phyloP scores from a whole-genome alignment of 1,140 invertebrate species.

The Drosophila auraria region DNA sequence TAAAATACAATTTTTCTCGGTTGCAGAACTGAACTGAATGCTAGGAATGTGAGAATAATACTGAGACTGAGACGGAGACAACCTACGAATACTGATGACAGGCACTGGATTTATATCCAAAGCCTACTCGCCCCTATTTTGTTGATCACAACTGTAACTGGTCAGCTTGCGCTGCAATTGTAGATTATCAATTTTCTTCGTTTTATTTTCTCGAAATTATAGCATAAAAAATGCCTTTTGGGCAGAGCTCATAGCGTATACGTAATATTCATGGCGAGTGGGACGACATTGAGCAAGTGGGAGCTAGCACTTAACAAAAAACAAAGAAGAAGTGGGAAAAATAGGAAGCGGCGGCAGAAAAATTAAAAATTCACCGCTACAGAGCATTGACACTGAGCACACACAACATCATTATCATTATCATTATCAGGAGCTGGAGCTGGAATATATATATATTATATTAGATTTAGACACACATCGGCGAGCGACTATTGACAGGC shows the following conservation, averaged over 20 bases:
- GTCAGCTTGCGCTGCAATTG: constrained; percentile 14
- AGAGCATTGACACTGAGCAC: constrained; percentile 72
- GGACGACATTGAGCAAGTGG: constrained; percentile 17
- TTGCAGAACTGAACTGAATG: too few species aligned
- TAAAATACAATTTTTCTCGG: too few species aligned
- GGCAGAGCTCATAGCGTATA: constrained; percentile 55
- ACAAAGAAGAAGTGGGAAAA: constrained; percentile 5
- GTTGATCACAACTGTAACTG: neutral
- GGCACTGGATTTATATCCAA: neutral
- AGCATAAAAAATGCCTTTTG: constrained; percentile 47
- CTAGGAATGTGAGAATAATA: too few species aligned
- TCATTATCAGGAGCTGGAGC: constrained; percentile 28
- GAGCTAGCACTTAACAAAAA: neutral
- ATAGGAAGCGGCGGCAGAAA: constrained; percentile 10
- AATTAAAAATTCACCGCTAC: constrained; percentile 71
- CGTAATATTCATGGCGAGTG: constrained; percentile 57
- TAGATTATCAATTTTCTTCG: constrained; percentile 38
- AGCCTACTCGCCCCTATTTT: neutral
- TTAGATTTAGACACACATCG: constrained; percentile 29
- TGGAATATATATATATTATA: constrained; percentile 6
- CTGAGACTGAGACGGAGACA: too few species aligned
- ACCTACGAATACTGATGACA: neutral
- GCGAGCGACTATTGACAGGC: constrained; percentile 73
- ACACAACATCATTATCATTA: constrained; percentile 54
- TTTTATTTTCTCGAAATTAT: constrained; percentile 42